Conservation (phyloP, 2,113 vertebrate species). For the Oryzias woworae region DNA sequence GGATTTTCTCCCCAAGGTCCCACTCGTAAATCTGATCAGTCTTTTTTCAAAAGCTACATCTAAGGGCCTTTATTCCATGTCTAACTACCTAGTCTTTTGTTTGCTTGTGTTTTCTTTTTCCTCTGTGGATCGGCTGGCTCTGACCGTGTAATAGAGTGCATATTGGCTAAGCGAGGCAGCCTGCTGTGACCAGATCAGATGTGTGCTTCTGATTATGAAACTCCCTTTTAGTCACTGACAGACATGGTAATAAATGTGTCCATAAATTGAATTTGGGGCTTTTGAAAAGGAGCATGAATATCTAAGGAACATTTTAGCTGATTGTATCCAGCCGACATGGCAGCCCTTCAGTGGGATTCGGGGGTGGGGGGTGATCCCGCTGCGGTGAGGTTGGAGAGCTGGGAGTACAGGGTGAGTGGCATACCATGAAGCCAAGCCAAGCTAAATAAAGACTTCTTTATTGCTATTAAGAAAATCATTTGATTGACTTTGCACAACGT, state of each 20-base stretch:
- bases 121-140: constrained; percentile 65
- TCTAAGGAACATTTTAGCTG: constrained; percentile 93
- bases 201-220: constrained; percentile 95
- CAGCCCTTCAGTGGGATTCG: constrained; percentile 90
- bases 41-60: constrained; percentile 57
- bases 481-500: constrained; percentile 91
- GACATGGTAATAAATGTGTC: constrained; percentile 99
- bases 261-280: constrained; percentile 99
- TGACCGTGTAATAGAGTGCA: constrained; percentile 76
- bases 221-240: constrained; percentile 92
- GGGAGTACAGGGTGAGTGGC: constrained; percentile 16
- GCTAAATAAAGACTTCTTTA: constrained; percentile 92
- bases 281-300: constrained; percentile 94
- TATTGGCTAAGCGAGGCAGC: constrained; percentile 72
- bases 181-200: constrained; percentile 79
- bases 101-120: constrained; percentile 76
- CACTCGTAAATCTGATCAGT: constrained; percentile 70
- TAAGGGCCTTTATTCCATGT: constrained; percentile 63
- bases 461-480: constrained; percentile 97
- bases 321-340: constrained; percentile 95
- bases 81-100: constrained; percentile 75
- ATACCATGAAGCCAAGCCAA: constrained; percentile 81
- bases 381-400: constrained; percentile 79
- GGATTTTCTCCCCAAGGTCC: constrained; percentile 64
- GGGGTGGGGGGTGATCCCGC: constrained; percentile 87